These are phyloP conservation scores for Discoglossus pictus DNA, from an alignment of 2,797 vertebrate species.

Conservation along the genomic window DNA sequence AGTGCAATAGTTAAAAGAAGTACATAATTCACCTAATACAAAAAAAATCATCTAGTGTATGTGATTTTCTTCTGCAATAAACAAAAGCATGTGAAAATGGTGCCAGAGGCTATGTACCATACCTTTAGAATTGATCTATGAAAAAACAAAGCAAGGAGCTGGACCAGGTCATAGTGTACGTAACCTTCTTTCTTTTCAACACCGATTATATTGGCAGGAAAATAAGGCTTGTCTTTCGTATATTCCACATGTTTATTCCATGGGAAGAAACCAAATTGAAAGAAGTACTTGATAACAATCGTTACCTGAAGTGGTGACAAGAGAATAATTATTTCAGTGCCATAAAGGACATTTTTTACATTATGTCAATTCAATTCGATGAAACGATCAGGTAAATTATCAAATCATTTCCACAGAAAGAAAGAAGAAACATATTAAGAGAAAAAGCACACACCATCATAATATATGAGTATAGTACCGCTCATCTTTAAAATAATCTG, in stretches of 20 bases:
- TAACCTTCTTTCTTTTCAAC: constrained; percentile 98
- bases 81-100: too few species aligned
- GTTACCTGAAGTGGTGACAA: constrained; percentile 74
- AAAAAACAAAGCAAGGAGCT: constrained; percentile 94
- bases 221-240: constrained; percentile 79
- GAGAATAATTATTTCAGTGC: not conserved
- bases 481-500: too few species aligned
- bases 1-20: too few species aligned
- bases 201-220: constrained; percentile 92
- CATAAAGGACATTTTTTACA: not conserved
- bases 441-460: too few species aligned
- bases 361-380: too few species aligned
- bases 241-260: constrained; percentile 85
- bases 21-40: too few species aligned
- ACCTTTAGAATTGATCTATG: constrained; percentile 98
- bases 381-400: too few species aligned
- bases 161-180: constrained; percentile 92
- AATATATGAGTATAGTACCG: too few species aligned
- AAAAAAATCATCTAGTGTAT: too few species aligned
- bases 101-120: constrained; percentile 23
- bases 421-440: too few species aligned
- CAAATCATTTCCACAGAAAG: too few species aligned
- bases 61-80: too few species aligned
- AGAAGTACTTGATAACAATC: constrained; percentile 97
- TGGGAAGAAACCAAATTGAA: constrained; percentile 97